Evolutionary conservation across 2,797 vertebrate genomes (phyloP), one percentile per base, ranked within the genome.

Genomic region (Triplophysa yarkandensis): DNA sequence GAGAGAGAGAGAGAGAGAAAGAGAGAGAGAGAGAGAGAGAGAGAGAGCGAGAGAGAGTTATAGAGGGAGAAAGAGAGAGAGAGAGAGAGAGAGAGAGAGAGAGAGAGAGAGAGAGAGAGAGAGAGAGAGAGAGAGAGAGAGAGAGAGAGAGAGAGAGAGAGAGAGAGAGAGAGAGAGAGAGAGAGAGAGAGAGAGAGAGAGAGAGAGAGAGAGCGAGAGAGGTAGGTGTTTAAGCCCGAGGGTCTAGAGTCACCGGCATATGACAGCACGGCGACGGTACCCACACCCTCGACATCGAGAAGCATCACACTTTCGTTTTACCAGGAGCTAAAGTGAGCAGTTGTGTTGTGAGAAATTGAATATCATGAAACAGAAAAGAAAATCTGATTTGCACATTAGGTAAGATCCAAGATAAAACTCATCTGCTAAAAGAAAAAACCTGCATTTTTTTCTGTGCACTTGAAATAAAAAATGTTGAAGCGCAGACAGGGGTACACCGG

Each of bases 171-270:
- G 32, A 32, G 32, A 32, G 32, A 32, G 32, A 32, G 32, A 32
- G 32, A 32, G 32, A 32, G 4, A 32, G 4, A 32, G 32, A 81
- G 48, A 77, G 77, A 79, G 83, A 61, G 19, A n/a, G 28, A 13
- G 36, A 65, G 36, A 76, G 43, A 36, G 36, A 19, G 17, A 41
- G 8, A 17, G 55, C 66, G 11, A 54, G 23, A 27, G 6, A 23
- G 19, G 23, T 14, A 21, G 9, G 55, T 84, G 77, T 77, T 78
- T 30, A 71, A 6, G 60, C 82, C 83, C 80, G 36, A 85, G 81
- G 82, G 83, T 74, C 80, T 74, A 81, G 71, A 82, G 80, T 82
- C 81, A 68, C 80, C 77, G 87, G 11, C 41, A n/a, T 61, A 23
- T 58, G 65, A 61, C 50, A 28, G 21, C 21, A 19, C 25, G 8